Conservation (phyloP, 2,888 invertebrate species). For the Philereme vetulata region DNA sequence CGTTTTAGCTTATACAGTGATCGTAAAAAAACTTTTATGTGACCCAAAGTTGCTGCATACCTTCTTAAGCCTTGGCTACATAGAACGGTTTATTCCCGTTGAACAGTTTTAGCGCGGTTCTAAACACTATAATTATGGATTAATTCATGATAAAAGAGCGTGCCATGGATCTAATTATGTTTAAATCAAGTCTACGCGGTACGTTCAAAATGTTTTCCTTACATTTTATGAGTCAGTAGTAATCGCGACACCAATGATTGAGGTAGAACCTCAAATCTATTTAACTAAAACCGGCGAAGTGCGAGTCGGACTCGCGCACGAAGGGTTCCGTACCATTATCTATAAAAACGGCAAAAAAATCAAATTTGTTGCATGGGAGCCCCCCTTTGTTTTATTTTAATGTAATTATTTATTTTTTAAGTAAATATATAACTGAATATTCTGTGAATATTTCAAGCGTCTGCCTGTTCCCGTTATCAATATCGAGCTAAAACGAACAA, state of each 20-base stretch:
- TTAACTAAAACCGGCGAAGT: too few relatives aligned
- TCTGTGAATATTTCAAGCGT: too few relatives aligned
- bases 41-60: constrained; percentile 34
- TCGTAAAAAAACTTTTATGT: constrained; percentile 40
- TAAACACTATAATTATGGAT: neutral
- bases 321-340: too few relatives aligned
- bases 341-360: too few relatives aligned
- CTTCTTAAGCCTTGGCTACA: constrained; percentile 16
- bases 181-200: neutral
- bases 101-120: neutral
- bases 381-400: too few relatives aligned
- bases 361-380: too few relatives aligned
- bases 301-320: too few relatives aligned
- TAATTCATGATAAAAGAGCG: neutral
- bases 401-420: too few relatives aligned
- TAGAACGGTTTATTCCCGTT: neutral
- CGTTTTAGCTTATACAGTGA: constrained; percentile 33
- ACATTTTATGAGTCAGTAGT: neutral
- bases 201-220: neutral
- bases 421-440: too few relatives aligned
- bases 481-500: too few relatives aligned
- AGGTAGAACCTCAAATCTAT: too few relatives aligned
- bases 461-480: too few relatives aligned
- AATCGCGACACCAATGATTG: neutral
- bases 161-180: neutral